phyloP scores from a whole-genome alignment of 2,888 invertebrate genomes.

The Archips xylosteana region DNA sequence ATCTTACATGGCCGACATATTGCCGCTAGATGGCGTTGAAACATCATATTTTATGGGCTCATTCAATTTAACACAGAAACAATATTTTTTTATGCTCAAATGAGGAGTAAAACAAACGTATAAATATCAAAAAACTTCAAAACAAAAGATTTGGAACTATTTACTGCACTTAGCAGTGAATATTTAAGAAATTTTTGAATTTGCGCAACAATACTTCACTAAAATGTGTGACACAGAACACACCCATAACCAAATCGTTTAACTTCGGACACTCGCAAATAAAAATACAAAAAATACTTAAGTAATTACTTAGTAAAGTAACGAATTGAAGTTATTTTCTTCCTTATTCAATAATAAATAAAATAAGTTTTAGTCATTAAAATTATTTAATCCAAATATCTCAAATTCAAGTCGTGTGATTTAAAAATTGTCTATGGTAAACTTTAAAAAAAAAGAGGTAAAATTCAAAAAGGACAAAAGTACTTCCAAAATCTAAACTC shows the following conservation, averaged over 20 bases:
- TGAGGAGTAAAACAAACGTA: background rate
- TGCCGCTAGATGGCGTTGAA: constrained; percentile 75
- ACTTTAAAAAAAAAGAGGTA: constrained; percentile 2
- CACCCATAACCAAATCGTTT: constrained; percentile 30
- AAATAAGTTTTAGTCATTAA: constrained; percentile 34
- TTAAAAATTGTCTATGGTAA: constrained; percentile 38
- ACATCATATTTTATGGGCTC: constrained; percentile 55
- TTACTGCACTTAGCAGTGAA: background rate
- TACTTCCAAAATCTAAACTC: background rate
- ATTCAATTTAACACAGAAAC: constrained; percentile 57
- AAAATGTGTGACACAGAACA: constrained; percentile 20
- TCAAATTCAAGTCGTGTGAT: constrained; percentile 26
- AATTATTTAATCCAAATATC: constrained; percentile 30
- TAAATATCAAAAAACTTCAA: background rate
- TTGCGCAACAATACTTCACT: background rate
- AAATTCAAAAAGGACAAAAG: background rate
- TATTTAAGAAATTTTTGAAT: too few relatives aligned
- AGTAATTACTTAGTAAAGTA: background rate
- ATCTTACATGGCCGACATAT: constrained; percentile 77
- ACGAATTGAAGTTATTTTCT: constrained; percentile 1
- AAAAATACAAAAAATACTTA: constrained; percentile 9
- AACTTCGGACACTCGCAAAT: constrained; percentile 8
- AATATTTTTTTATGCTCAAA: background rate
- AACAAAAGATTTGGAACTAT: too few relatives aligned
- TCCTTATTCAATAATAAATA: background rate